Base-by-base conservation (phyloP, 2,113 vertebrate genomes). In the Oophaga pumilio region DNA sequence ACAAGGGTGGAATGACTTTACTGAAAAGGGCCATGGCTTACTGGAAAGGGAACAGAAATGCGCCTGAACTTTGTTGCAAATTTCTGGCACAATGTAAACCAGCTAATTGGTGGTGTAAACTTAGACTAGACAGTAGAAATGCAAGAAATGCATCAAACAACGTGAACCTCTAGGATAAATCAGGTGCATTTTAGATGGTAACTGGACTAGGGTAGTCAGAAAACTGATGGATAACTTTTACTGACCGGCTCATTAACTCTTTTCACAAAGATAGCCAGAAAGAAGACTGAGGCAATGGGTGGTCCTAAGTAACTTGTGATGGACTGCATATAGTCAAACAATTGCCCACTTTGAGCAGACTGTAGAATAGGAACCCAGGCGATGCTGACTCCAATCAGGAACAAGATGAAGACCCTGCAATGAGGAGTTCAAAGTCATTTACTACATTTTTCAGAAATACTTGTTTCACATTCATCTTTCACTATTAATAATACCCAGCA, bases 311-410 rank as follows among this genome's bases (percentile, higher is more conserved):
- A 99, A 87, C 97, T 98, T 59, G 98, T 99, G 83, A 99, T 87
- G 12, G 98, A 97, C 93, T 99, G 93, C 68, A 97, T 99, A 62
- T 99, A 99, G 89, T 98, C 97, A 0, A 99, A 99, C 18, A 99
- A 97, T 85, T 99, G 97, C 33, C 98, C 98, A 7, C 92, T 97
- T 89, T 99, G 97, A 22, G 97, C 92, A 0, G 91, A 92, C 92
- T 99, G 97, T n/a, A 99, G 95, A 2, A 99, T 73, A 0, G 98
- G 98, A 78, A 99, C 97, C 98, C 98, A 99, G 24, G 97, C 97
- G 0, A 99, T 99, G 92, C 97, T 99, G 91, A 98, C 0, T 2
- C 91, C 98, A 71, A 99, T 98, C 89, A 99, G 92, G 76, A 24
- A 0, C 87, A 99, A 9, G 73, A 99, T 99, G 84, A 99, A 99